Evolutionary conservation across 2,888 invertebrate genomes (phyloP), one percentile per base, ranked within the genome.

Genomic region (Eristalinus sepulchralis): DNA sequence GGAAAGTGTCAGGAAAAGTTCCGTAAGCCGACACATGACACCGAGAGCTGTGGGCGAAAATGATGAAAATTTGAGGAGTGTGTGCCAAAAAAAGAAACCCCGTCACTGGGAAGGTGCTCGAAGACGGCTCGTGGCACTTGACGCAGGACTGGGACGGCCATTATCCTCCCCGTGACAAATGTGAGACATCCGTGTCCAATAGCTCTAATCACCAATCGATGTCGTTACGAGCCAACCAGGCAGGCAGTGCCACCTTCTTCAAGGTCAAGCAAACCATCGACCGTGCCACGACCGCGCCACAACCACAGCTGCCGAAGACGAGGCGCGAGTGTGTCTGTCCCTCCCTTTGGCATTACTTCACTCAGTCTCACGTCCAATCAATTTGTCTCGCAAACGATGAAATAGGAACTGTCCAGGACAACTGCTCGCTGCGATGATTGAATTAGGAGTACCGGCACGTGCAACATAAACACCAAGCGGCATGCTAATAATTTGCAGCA

Each of bases 381-480:
- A 47, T 47, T 47, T 47, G 47, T 47, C 47, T 47, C 47, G 47
- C 47, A 47, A 47, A 47, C 47, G 47, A 17, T 47, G 47, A 47
- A 47, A 47, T 47, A 47, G 47, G 47, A 47, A 47, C 17, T 47
- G 47, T 47, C 47, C 47, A 47, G 47, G 47, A 47, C 47, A 47
- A 47, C 47, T 47, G 47, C 17, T n/a, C 17, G 47, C 20, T 55
- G 17, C 47, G 47, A 8, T 17, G 47, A 47, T 47, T 47, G 47
- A 47, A 47, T 47, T 47, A 47, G 47, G 47, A 47, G 47, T 47
- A 47, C 47, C 47, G 47, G 59, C 39, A 60, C 27, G 71, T 60
- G 60, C 36, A 71, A 27, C 31, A 39, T 71, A 71, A 60, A 20
- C 20, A 39, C 39, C 31, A 2, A 71, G 71, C 60, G 17, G 27